Evolutionary conservation across 2,888 invertebrate genomes (phyloP).

Genomic region (Pyralis farinalis): DNA sequence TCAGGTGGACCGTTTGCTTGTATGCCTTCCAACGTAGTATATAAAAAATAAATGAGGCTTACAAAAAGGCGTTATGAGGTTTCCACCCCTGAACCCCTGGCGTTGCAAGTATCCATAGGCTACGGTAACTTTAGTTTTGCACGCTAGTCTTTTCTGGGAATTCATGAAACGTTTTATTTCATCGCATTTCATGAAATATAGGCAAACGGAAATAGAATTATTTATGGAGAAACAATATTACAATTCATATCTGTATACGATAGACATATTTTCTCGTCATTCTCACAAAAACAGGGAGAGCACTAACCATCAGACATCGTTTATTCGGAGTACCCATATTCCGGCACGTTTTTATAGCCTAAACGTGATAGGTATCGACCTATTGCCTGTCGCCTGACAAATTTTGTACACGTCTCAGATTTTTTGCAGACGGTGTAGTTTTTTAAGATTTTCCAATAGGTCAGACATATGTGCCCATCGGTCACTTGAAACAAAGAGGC

Average conservation of each 20-base stretch:
- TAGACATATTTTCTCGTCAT: not conserved
- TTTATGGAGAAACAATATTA: not conserved
- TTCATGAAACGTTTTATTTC: no score
- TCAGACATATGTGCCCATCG: no score
- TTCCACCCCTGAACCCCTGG: no score
- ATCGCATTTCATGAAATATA: not conserved
- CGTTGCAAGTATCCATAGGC: no score
- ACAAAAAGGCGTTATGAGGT: no score
- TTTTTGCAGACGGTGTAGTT: conserved; percentile 3
- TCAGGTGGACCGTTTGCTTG: no score
- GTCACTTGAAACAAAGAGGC: no score
- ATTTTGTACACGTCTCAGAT: conserved; percentile 2
- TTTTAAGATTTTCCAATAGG: not conserved
- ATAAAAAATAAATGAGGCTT: no score
- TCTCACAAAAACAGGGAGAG: conserved; percentile 1
- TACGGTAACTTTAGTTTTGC: no score
- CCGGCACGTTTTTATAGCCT: conserved; percentile 5
- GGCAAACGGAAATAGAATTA: conserved; percentile 1
- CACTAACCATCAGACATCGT: not conserved
- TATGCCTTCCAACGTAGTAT: no score
- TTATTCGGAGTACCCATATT: conserved; percentile 4
- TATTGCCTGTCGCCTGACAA: conserved; percentile 6
- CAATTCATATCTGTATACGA: not conserved
- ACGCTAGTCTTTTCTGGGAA: no score
- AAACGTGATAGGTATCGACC: conserved; percentile 7